These are phyloP conservation scores for Lucilia cuprina DNA, from an alignment of 1,140 invertebrate species.

Conservation along the genomic window DNA sequence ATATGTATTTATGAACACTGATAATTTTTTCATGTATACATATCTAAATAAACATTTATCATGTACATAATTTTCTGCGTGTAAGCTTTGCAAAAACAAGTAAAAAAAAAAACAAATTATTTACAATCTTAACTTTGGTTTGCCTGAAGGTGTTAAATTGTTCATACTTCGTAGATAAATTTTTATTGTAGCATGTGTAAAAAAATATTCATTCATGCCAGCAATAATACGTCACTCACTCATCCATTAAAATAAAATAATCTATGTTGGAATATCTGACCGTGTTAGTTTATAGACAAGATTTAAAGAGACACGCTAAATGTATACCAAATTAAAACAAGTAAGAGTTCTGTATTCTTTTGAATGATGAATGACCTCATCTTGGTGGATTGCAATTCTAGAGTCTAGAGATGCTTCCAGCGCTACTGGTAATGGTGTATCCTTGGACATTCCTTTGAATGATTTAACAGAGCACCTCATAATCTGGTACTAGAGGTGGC, in stretches of 20 bases:
- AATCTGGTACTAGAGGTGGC: too few species aligned
- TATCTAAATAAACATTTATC: too few species aligned
- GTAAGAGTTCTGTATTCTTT: too few species aligned
- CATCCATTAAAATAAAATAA: neutral
- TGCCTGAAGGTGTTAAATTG: neutral
- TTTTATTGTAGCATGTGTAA: neutral
- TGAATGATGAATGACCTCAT: too few species aligned
- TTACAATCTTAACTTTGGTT: neutral
- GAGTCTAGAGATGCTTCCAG: too few species aligned
- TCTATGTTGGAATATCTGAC: neutral
- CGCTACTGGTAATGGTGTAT: too few species aligned
- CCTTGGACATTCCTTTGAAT: too few species aligned
- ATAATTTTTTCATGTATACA: too few species aligned
- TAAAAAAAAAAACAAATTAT: neutral
- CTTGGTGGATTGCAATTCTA: too few species aligned
- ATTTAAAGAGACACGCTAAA: neutral
- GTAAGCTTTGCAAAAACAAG: neutral
- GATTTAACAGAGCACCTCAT: too few species aligned
- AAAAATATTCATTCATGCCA: neutral
- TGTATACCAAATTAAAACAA: too few species aligned
- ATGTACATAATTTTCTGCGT: neutral
- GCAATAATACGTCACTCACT: neutral
- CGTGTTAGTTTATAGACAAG: neutral
- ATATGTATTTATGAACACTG: too few species aligned
- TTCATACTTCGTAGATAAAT: neutral